These are phyloP conservation scores for Ammodytes marinus DNA, from an alignment of 2,113 vertebrate species.

Conservation along the genomic window DNA sequence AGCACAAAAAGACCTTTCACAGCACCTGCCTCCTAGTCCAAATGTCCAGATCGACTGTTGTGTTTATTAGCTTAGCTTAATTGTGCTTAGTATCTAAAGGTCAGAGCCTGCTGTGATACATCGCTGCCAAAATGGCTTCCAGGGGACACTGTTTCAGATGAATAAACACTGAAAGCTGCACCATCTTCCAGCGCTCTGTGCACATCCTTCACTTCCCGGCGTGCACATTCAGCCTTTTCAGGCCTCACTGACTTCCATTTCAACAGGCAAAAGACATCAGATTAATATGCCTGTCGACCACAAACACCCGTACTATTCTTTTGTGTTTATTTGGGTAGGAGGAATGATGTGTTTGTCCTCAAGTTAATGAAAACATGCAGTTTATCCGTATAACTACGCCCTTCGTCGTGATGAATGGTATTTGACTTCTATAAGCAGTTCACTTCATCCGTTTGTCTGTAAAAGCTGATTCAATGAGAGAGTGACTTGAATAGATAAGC, in stretches of 20 bases:
- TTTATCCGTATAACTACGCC: constrained; percentile 64
- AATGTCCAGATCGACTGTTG: constrained; percentile 41
- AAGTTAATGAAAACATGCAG: constrained; percentile 71
- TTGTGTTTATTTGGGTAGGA: constrained; percentile 64
- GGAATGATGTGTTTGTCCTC: constrained; percentile 70
- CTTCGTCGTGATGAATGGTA: constrained; percentile 62
- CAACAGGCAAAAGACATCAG: constrained; percentile 67
- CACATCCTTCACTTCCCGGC: constrained; percentile 51
- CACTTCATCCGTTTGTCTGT: constrained; percentile 65
- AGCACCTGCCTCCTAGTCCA: constrained; percentile 55
- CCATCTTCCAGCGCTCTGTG: constrained; percentile 48
- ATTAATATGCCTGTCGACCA: constrained; percentile 70
- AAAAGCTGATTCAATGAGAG: constrained; percentile 69
- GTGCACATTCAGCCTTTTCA: constrained; percentile 47
- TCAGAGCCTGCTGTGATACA: constrained; percentile 72
- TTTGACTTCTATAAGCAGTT: constrained; percentile 71
- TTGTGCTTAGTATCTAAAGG: constrained; percentile 78
- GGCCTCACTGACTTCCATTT: constrained; percentile 72
- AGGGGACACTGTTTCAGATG: constrained; percentile 73
- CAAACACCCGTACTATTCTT: not conserved
- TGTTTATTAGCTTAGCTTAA: constrained; percentile 80
- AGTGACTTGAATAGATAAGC: constrained; percentile 70
- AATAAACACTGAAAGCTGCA: constrained; percentile 71
- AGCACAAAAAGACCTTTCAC: constrained; percentile 59
- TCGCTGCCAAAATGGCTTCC: constrained; percentile 75